A percentile compares a stretch with the other conserved stretches of the same genome.
Conservation (phyloP, 2,797 vertebrate genomes). For the Rousettus madagascariensis region DNA sequence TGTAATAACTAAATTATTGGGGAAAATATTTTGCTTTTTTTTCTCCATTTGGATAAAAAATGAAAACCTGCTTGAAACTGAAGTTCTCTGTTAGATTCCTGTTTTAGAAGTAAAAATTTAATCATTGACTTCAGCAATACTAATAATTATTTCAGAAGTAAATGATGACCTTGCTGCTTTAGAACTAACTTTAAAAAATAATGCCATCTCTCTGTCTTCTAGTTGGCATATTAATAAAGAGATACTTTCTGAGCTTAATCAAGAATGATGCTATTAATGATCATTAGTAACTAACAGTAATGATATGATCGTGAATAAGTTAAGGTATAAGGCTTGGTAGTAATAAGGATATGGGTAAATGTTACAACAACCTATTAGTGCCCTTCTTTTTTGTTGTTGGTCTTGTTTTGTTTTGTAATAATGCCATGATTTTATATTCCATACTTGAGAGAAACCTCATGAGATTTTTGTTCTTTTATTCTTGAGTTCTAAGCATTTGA, state of each 20-base stretch:
- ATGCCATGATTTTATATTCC: neutral
- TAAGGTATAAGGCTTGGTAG: neutral
- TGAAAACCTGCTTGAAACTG: slow-evolving; percentile 24
- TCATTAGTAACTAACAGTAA: neutral
- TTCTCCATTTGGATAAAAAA: neutral
- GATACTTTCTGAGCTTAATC: neutral
- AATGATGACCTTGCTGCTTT: slow-evolving; percentile 24
- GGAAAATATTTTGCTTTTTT: slow-evolving; percentile 40
- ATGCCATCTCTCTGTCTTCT: neutral
- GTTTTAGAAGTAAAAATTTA: slow-evolving; percentile 42
- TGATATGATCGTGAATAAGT: neutral
- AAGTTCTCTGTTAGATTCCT: slow-evolving; percentile 50
- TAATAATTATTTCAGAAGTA: slow-evolving; percentile 52
- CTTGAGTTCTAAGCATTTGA: slow-evolving; percentile 42
- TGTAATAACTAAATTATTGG: neutral
- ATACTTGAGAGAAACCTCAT: neutral
- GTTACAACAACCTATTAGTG: neutral
- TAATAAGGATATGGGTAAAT: slow-evolving; percentile 1
- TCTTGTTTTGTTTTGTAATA: neutral
- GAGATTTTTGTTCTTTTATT: neutral
- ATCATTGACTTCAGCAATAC: neutral
- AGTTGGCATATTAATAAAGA: slow-evolving; percentile 49
- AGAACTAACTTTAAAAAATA: slow-evolving; percentile 46
- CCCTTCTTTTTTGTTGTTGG: neutral
- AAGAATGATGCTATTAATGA: slow-evolving; percentile 5